phyloP scores from a whole-genome alignment of 2,113 vertebrate genomes.

The Xenopus laevis region DNA sequence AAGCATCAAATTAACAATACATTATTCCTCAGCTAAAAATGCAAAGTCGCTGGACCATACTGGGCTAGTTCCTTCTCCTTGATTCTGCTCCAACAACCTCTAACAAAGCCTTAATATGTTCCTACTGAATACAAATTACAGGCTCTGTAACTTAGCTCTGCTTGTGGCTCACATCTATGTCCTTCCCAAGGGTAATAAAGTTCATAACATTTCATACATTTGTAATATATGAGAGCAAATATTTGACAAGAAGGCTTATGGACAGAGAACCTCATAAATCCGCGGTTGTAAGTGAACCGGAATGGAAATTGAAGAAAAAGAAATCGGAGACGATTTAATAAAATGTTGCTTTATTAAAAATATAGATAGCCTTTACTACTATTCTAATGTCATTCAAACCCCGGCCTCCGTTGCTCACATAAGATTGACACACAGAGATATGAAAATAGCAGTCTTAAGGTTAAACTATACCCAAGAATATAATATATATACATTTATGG shows the following conservation, averaged over 20 bases:
- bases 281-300: not conserved
- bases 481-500: too few species aligned
- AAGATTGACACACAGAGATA: too few species aligned
- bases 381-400: not conserved
- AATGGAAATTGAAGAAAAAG: not conserved
- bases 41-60: slow-evolving; percentile 11
- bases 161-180: not conserved
- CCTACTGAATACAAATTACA: slow-evolving; percentile 24
- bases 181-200: slow-evolving; percentile 32
- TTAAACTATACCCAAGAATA: too few species aligned
- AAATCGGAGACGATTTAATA: slow-evolving; percentile 7
- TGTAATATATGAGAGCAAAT: slow-evolving; percentile 44
- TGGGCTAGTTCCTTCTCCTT: not conserved
- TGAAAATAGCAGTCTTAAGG: too few species aligned
- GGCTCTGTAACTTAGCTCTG: not conserved
- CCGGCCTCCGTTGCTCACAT: too few species aligned
- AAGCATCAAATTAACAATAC: too few species aligned
- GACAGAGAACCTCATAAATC: slow-evolving; percentile 1
- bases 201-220: slow-evolving; percentile 38
- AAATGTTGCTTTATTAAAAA: not conserved
- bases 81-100: not conserved
- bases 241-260: slow-evolving; percentile 29
- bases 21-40: slow-evolving; percentile 10
- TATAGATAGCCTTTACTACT: not conserved
- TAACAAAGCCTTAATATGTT: slow-evolving; percentile 4